Percentiles rank a stretch among this genome's conserved stretches.
Conservation (phyloP, 2,113 vertebrate species). For the Myocastor coypus region DNA sequence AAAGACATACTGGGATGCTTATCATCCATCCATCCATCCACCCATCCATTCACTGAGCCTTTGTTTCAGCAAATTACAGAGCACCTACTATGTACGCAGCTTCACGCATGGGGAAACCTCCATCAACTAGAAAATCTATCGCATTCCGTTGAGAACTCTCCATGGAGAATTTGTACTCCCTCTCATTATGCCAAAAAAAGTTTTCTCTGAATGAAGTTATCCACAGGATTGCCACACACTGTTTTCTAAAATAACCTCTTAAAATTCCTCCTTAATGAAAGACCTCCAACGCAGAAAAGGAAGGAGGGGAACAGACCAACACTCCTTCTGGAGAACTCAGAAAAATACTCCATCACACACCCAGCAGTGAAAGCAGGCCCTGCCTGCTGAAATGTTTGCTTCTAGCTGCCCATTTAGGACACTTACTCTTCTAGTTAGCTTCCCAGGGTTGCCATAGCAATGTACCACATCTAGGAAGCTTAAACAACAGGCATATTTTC, state of each 20-base stretch:
- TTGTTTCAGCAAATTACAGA: background rate
- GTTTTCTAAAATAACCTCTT: background rate
- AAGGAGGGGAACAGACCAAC: background rate
- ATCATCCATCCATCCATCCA: background rate
- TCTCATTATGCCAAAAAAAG: background rate
- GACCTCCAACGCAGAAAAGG: background rate
- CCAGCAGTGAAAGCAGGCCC: background rate
- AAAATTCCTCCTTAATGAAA: background rate
- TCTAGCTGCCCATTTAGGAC: background rate
- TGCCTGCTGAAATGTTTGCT: background rate
- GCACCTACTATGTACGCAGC: background rate
- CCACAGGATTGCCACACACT: background rate
- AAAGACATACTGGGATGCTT: background rate
- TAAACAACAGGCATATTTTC: background rate
- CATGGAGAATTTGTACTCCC: background rate
- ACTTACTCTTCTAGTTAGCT: background rate
- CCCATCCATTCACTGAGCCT: background rate
- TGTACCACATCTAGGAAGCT: background rate
- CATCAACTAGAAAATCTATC: background rate
- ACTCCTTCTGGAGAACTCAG: background rate
- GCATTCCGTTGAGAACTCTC: background rate
- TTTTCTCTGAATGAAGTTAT: background rate
- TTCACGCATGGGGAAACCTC: background rate
- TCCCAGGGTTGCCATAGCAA: background rate
- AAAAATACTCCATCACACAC: rapidly evolving